Evolutionary conservation across 1,140 invertebrate genomes (phyloP), one percentile per base, ranked within the genome.

Genomic region (Colletes latitarsis): DNA sequence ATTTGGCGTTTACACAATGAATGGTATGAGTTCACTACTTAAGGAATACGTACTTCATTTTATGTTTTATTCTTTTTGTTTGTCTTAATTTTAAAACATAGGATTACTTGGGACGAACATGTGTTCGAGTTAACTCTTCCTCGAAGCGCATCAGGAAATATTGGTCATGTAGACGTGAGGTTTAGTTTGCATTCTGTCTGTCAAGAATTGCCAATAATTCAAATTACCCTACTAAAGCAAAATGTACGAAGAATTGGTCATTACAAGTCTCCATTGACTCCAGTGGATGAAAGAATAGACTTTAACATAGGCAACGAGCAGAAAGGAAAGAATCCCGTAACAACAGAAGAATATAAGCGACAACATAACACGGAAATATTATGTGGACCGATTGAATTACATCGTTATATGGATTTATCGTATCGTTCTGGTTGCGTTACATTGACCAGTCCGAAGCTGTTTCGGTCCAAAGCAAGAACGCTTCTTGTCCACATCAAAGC

Each of bases 71-170:
- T 15, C 21, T 17, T 21, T 67, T 30, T 14, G 43, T 74, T 30
- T n/a, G 60, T 5, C 75, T 70, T 79, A 62, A 55, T 68, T 81
- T 74, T 70, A 55, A 90, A 41, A 74, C 92, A 39, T 83, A 96
- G 95, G 68, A 94, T 96, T 12, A 97, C 97, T 1, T 98, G 97
- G 97, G 97, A 98, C 88, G 98, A 98, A 88, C 98, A 99, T 88
- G 94, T 98, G 17, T 96, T 99, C 90, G 98, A 98, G 92, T 93
- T 99, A 0, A 97, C 97, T 6, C 92, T 99, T 77, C 97, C 97
- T 0, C 92, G 93, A 58, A 94, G 92, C 62, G 96, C 96, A 55
- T 94, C 95, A 19, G 94, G 95, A 4, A 95, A 95, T 63, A 94
- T 98, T 75, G 97, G 97, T 39, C 97, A 98, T 88, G 96, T 99